Percentiles rank a stretch among this genome's conserved stretches.
Evolutionary conservation across 2,113 vertebrate species (phyloP).

Genomic region (Pseudopipra pipra): DNA sequence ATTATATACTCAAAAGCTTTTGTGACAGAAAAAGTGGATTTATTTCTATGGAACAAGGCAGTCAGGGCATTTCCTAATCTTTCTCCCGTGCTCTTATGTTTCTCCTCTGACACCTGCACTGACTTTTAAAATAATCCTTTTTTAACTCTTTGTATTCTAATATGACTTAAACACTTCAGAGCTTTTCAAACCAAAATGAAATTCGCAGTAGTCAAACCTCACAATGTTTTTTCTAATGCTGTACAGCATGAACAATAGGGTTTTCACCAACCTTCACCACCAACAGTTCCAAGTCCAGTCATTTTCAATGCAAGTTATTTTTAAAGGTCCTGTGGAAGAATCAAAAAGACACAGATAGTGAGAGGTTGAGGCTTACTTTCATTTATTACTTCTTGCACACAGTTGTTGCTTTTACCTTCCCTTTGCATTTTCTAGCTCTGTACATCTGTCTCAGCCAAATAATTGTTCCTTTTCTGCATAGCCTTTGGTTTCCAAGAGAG

Average conservation of each 20-base stretch:
- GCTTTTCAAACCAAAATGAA: background rate
- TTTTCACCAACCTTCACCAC: background rate
- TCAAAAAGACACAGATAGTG: background rate
- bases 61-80: background rate
- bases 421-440: background rate
- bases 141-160: background rate
- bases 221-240: background rate
- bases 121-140: background rate
- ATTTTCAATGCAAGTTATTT: background rate
- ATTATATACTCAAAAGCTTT: background rate
- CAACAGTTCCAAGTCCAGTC: background rate
- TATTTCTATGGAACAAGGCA: background rate
- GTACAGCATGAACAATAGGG: background rate
- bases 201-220: background rate
- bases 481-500: background rate
- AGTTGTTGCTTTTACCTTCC: background rate
- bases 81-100: background rate
- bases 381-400: background rate
- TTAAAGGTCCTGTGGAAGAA: background rate
- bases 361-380: background rate
- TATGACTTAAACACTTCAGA: background rate
- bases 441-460: background rate
- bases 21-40: background rate
- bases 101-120: background rate
- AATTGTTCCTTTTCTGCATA: background rate